A percentile compares a stretch with the other conserved stretches of the same genome.
phyloP scores from a whole-genome alignment of 2,113 vertebrate species.

The Apodemus speciosus region DNA sequence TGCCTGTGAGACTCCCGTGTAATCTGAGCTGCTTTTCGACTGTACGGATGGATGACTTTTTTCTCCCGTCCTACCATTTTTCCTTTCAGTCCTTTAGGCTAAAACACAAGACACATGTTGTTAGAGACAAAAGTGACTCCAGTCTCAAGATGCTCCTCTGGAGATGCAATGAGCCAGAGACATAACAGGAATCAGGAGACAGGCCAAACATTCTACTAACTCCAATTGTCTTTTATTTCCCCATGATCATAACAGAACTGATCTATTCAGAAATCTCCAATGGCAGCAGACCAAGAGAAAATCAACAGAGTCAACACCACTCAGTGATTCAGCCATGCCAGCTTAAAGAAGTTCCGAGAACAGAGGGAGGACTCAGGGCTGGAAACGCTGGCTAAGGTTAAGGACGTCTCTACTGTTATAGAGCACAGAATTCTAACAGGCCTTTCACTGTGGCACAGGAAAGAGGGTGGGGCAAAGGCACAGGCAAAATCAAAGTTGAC shows the following conservation, averaged over 20 bases:
- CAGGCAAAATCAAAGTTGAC: not conserved
- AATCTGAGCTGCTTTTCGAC: conserved; percentile 95
- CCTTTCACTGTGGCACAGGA: not conserved
- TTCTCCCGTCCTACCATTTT: conserved; percentile 87
- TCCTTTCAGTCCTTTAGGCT: conserved; percentile 92
- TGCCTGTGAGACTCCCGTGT: conserved; percentile 90
- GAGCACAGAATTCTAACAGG: not conserved
- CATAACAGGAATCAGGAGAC: not conserved
- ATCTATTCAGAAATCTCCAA: conserved; percentile 1
- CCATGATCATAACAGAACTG: not conserved
- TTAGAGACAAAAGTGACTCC: not conserved
- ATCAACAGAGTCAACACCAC: not conserved
- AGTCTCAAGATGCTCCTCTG: not conserved
- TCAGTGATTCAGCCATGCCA: not conserved
- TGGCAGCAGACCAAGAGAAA: not conserved
- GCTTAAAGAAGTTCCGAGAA: not conserved
- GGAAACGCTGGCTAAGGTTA: not conserved
- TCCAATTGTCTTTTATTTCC: not conserved
- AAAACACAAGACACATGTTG: conserved; percentile 63
- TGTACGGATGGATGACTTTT: conserved; percentile 94
- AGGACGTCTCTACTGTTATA: not conserved
- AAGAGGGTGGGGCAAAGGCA: not conserved
- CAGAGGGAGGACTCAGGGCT: not conserved
- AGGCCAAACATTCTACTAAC: not conserved
- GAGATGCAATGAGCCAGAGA: conserved; percentile 11